A percentile compares a stretch with the other conserved stretches of the same genome.
These are phyloP conservation scores for Cotesia chilonis DNA, from an alignment of 1,140 invertebrate genomes.

Conservation along the genomic window DNA sequence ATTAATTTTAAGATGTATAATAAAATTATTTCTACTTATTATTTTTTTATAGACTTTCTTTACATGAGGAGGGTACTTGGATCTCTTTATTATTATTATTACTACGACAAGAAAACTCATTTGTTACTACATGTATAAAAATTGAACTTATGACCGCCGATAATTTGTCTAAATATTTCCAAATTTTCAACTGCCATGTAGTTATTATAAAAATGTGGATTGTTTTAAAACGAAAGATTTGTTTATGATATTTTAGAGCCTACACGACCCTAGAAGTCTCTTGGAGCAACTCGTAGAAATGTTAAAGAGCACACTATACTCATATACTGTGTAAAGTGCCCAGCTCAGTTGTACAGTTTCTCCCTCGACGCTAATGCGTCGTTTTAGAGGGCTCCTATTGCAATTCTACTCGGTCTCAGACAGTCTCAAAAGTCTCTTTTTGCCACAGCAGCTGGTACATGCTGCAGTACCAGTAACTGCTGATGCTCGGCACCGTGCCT, in stretches of 20 bases:
- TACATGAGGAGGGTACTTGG: no score
- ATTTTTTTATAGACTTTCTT: no score
- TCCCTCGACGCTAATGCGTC: constrained; percentile 22
- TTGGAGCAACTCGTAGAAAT: neutral
- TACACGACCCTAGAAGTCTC: neutral
- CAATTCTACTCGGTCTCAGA: neutral
- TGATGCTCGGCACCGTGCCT: neutral
- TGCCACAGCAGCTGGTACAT: constrained; percentile 37
- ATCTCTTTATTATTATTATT: no score
- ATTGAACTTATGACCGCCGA: no score
- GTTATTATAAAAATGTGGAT: no score
- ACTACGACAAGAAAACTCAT: no score
- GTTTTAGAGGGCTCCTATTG: constrained; percentile 6
- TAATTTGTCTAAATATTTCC: no score
- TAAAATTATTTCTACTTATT: no score
- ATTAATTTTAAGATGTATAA: no score
- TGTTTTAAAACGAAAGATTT: neutral
- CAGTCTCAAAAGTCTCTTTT: constrained; percentile 35
- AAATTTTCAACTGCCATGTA: no score
- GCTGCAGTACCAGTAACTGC: constrained; percentile 37
- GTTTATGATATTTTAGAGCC: neutral
- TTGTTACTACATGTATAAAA: no score
- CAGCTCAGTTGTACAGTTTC: neutral
- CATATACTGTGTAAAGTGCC: neutral
- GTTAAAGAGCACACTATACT: constrained; percentile 3